Conservation (phyloP, 2,113 vertebrate genomes). For the Peucedramus taeniatus region DNA sequence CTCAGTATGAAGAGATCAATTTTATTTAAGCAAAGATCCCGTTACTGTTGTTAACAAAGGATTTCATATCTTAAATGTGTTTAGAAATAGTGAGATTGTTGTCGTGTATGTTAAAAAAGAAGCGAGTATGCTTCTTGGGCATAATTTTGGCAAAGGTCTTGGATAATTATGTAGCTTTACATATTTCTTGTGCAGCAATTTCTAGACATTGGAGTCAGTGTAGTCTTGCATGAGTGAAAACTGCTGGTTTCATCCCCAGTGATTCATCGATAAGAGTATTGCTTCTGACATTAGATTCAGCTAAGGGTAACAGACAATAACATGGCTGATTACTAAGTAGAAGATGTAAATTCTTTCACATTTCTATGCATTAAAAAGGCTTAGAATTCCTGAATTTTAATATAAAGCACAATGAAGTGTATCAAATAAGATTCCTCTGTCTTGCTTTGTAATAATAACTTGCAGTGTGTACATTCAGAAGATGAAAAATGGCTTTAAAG, state of each 20-base stretch:
- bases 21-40: neutral
- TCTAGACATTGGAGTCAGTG: neutral
- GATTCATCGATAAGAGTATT: constrained; percentile 69
- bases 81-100: neutral
- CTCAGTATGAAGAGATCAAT: neutral
- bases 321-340: constrained; percentile 73
- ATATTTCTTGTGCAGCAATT: neutral
- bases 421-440: constrained; percentile 71
- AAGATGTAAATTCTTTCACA: constrained; percentile 73
- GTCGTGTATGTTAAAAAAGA: neutral
- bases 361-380: constrained; percentile 76
- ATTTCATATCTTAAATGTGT: neutral
- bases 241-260: neutral
- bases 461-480: constrained; percentile 53
- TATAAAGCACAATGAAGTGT: constrained; percentile 76
- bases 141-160: neutral
- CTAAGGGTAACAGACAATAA: constrained; percentile 76
- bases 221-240: neutral
- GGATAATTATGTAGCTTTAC: neutral
- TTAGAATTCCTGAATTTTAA: constrained; percentile 73
- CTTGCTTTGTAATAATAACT: constrained; percentile 68
- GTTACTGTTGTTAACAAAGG: neutral
- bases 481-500: constrained; percentile 43
- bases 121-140: neutral
- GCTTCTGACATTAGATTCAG: constrained; percentile 72